These are phyloP conservation scores for Mirounga angustirostris DNA, from an alignment of 2,113 vertebrate genomes.

Conservation along the genomic window DNA sequence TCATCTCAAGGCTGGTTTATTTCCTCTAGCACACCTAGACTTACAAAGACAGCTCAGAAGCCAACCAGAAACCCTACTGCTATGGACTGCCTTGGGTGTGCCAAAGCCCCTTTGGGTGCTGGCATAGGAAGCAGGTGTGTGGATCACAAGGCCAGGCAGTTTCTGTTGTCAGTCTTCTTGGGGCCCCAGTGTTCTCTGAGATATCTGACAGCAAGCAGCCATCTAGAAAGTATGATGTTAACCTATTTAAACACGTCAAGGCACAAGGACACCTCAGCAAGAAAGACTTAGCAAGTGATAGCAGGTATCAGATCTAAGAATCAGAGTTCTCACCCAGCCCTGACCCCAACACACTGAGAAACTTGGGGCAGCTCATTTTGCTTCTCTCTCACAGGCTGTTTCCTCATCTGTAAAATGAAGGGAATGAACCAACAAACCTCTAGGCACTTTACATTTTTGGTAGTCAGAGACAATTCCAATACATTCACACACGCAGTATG, in stretches of 20 bases:
- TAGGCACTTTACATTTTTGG: background rate
- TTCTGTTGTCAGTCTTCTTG: background rate
- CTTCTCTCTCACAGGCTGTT: background rate
- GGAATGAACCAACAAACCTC: background rate
- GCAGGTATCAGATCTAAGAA: background rate
- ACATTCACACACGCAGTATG: rapidly evolving
- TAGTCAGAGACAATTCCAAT: background rate
- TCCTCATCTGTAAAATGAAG: background rate
- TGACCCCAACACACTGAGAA: background rate
- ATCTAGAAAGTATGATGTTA: background rate
- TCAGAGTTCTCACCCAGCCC: background rate
- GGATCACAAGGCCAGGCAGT: background rate
- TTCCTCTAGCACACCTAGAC: slow-evolving; percentile 19
- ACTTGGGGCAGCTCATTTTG: background rate
- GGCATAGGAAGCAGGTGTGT: background rate
- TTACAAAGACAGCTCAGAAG: background rate
- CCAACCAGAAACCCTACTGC: background rate
- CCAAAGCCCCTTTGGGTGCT: background rate
- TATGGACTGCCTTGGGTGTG: background rate
- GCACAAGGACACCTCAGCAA: background rate
- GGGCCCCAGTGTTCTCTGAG: background rate
- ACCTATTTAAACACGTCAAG: background rate
- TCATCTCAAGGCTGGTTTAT: background rate
- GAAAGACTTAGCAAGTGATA: background rate
- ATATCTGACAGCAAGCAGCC: background rate